phyloP scores from a whole-genome alignment of 2,888 invertebrate genomes.

The Himalopsyche japonica region DNA sequence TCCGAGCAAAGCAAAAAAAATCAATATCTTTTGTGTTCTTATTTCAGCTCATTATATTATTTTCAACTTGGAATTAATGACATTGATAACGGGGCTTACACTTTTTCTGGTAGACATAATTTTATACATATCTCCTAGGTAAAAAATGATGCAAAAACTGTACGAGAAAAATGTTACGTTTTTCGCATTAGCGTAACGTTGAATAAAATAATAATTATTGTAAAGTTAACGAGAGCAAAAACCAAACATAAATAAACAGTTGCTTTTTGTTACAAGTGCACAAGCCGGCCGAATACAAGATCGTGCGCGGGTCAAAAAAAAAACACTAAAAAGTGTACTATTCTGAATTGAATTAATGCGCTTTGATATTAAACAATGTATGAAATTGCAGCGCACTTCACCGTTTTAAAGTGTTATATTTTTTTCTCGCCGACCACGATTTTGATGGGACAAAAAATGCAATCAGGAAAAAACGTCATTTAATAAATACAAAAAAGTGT shows the following conservation, averaged over 20 bases:
- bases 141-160: background rate
- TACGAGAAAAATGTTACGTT: background rate
- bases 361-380: background rate
- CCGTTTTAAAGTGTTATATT: background rate
- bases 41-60: too few relatives aligned
- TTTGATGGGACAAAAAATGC: background rate
- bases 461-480: background rate
- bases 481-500: background rate
- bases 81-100: background rate
- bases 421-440: background rate
- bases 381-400: background rate
- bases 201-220: slow-evolving; percentile 5
- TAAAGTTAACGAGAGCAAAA: slow-evolving; percentile 12
- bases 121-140: background rate
- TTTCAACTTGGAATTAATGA: background rate
- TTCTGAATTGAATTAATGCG: background rate
- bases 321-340: too few relatives aligned
- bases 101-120: background rate
- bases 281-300: background rate
- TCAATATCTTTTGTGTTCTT: too few relatives aligned
- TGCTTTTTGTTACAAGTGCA: background rate
- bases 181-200: background rate
- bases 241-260: slow-evolving; percentile 13
- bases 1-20: too few relatives aligned
- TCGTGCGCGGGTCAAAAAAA: background rate